Evolutionary conservation across 2,113 vertebrate genomes (phyloP), one percentile per base, ranked within the genome.

Genomic region (Oreotrochilus melanogaster): DNA sequence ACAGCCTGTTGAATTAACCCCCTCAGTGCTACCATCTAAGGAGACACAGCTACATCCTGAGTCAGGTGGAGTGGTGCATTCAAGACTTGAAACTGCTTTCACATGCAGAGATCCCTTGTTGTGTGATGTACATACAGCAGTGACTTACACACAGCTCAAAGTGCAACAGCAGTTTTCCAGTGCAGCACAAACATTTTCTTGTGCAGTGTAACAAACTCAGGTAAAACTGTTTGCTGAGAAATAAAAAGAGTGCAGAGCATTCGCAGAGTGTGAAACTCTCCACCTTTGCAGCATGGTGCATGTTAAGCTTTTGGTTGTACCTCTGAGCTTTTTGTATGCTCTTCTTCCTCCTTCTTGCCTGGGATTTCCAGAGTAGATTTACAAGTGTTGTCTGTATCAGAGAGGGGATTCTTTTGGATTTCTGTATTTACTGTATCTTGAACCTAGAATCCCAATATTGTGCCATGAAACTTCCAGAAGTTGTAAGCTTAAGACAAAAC

Each of bases 361-460:
- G 97, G 96, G 91, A 94, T 98, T 86, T 98, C 98, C 80, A 98
- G 97, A 80, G 98, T 94, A 3, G 98, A 95, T 92, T 98, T 98
- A 25, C 89, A 96, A 92, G 96, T 95, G 76, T 86, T 86, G 92
- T 93, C 97, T 92, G 98, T 96, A 57, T 97, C 98, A 87, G 98
- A 97, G 75, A 98, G 92, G 84, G 97, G 96, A 81, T 78, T 86
- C 96, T 96, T 96, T 91, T 92, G 97, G 96, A 98, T 97, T 80
- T 98, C 98, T 97, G 98, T 98, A 93, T 97, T 97, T 95, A 98
- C 98, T 97, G 97, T 97, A 3, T 98, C 98, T 60, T 96, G 98
- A 86, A 98, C 98, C 98, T 99, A 88, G 66, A 96, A 96, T 50
- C 75, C 89, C 95, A 90, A 86, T 18, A 76, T 82, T 23, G 48